A percentile compares a stretch with the other conserved stretches of the same genome.
Evolutionary conservation across 2,888 invertebrate species (phyloP).

Genomic region (Caenorhabditis virilis): DNA sequence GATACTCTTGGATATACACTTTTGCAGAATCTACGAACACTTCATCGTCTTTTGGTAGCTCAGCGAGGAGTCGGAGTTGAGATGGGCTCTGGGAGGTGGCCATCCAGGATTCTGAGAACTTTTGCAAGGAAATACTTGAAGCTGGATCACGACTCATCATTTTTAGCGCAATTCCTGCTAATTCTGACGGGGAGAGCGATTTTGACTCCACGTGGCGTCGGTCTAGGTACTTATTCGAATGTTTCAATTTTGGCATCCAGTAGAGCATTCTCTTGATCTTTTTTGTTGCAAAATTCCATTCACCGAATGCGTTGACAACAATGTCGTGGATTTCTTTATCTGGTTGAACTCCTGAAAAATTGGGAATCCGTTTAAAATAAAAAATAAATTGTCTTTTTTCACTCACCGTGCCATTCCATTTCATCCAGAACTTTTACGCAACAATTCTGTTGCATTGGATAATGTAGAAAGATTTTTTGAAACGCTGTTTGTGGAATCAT

Average conservation of each 20-base stretch:
- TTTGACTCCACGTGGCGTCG: slow-evolving; percentile 54
- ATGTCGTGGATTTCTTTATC: slow-evolving; percentile 86
- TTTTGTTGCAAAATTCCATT: slow-evolving; percentile 74
- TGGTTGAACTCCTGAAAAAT: slow-evolving; percentile 80
- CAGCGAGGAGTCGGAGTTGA: slow-evolving; percentile 51
- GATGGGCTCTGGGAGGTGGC: slow-evolving; percentile 60
- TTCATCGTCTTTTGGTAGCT: slow-evolving; percentile 23
- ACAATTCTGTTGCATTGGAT: slow-evolving; percentile 92
- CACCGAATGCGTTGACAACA: slow-evolving; percentile 84
- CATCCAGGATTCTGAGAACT: slow-evolving; percentile 57
- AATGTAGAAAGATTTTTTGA: slow-evolving; percentile 88
- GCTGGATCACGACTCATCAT: slow-evolving; percentile 67
- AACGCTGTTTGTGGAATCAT: slow-evolving; percentile 79
- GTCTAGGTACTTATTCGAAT: slow-evolving; percentile 86
- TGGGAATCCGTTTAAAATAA: not conserved
- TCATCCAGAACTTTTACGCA: slow-evolving; percentile 86
- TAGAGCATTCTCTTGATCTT: slow-evolving; percentile 73
- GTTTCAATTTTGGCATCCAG: slow-evolving; percentile 86
- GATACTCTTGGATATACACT: slow-evolving; percentile 58
- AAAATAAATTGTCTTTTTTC: not conserved
- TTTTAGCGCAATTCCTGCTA: slow-evolving; percentile 63
- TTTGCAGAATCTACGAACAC: slow-evolving; percentile 61
- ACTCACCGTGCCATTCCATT: slow-evolving; percentile 88
- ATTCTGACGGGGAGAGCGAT: slow-evolving; percentile 47
- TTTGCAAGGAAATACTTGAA: slow-evolving; percentile 48